Evolutionary conservation across 2,888 invertebrate species (phyloP).

Genomic region (Coecobrya sp.): DNA sequence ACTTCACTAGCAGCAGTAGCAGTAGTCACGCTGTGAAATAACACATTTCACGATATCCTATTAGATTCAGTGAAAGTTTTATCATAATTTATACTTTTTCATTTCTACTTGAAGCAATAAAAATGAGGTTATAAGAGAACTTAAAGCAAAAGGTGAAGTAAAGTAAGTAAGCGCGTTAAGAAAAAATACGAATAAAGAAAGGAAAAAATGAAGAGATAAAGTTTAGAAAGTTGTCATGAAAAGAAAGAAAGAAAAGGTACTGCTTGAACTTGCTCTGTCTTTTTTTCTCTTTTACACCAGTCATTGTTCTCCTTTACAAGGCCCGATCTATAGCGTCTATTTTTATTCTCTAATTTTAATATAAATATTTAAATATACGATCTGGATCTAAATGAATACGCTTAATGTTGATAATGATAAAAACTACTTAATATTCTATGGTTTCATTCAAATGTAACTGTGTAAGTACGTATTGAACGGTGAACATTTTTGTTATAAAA

Average conservation of each 20-base stretch:
- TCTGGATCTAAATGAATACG: too few relatives aligned
- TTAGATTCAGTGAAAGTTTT: constrained; percentile 77
- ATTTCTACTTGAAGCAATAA: constrained; percentile 79
- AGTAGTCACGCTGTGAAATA: constrained; percentile 56
- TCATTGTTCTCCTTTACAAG: not conserved
- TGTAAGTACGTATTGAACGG: not conserved
- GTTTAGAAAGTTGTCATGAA: constrained; percentile 72
- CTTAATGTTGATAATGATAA: too few relatives aligned
- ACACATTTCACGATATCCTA: constrained; percentile 72
- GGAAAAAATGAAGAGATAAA: constrained; percentile 66
- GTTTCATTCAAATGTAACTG: not conserved
- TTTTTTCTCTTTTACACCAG: not conserved
- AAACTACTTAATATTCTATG: too few relatives aligned
- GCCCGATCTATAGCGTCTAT: too few relatives aligned
- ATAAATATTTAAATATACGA: too few relatives aligned
- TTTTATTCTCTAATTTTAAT: too few relatives aligned
- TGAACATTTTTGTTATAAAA: too few relatives aligned
- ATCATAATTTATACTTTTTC: constrained; percentile 81
- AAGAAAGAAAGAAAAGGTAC: constrained; percentile 12
- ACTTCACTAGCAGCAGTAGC: not conserved
- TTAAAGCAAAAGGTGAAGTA: constrained; percentile 61
- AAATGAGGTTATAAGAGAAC: constrained; percentile 76
- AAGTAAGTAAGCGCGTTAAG: constrained; percentile 46
- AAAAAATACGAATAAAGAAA: constrained; percentile 57
- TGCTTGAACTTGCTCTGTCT: not conserved